Base-by-base conservation (phyloP, 1,140 invertebrate species). In the Delia radicum region DNA sequence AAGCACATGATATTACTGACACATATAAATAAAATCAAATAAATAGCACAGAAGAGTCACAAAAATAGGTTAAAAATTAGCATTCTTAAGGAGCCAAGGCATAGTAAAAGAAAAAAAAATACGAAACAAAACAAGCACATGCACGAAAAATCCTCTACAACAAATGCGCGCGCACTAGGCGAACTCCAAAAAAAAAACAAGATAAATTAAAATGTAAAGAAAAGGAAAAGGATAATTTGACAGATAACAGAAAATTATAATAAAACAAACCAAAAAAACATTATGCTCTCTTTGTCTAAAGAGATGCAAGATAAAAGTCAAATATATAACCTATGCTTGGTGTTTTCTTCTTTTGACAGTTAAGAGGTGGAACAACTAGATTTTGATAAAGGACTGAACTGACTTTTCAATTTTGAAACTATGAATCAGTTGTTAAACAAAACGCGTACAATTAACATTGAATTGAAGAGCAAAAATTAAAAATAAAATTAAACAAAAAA, bases 351-450 rank as follows among this genome's bases (percentile, higher is more conserved):
- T n/a, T n/a, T n/a, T n/a, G n/a, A n/a, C n/a, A n/a, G 3, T 10
- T 3, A 37, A 37, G 15, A 10, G 10, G 3, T 37, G 21, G 15
- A 21, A 31, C 63, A 33, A 10, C 0, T 12, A 28, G 28, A 63
- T 28, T 10, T n/a, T 21, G 18, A 67, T 13, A 21, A 69, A n/a
- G n/a, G 21, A 67, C 63, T 67, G 13, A 28, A 69, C n/a, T 69
- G 65, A 69, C 65, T 69, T 69, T 33, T 69, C 15, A 31, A 18
- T 13, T 12, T 18, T 28, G n/a, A 18, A 21, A 21, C 18, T 18
- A 69, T n/a, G 65, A 69, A 69, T 69, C 65, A 69, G 65, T 69
- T 69, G 65, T 69, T 69, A 33, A 69, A 69, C 65, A 33, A 69
- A 69, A 69, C 65, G 65, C 65, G 65, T 69, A 69, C 15, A 15